Evolutionary conservation across 1,140 invertebrate species (phyloP).

Genomic region (Brachystomella parvula): DNA sequence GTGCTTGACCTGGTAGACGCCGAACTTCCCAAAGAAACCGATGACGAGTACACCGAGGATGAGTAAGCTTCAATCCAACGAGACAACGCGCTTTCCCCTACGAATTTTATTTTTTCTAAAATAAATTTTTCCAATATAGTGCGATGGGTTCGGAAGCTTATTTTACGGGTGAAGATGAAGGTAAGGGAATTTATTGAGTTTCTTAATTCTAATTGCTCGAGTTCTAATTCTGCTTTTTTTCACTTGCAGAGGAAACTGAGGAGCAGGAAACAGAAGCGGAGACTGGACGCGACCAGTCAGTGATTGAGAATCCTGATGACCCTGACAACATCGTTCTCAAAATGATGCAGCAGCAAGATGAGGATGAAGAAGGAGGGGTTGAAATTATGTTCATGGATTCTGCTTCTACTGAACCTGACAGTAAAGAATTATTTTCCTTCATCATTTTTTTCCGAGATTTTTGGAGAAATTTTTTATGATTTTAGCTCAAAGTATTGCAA

Average conservation of each 20-base stretch:
- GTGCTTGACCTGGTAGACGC: not conserved
- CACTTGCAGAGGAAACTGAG: conserved; percentile 13
- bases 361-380: conserved; percentile 27
- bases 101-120: no score
- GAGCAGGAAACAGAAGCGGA: conserved; percentile 10
- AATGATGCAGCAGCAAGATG: conserved; percentile 14
- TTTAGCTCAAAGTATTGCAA: conserved; percentile 19
- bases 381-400: conserved; percentile 18
- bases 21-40: not conserved
- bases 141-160: not conserved
- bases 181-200: not conserved
- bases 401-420: conserved; percentile 7
- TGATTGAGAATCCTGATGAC: conserved; percentile 4
- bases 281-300: not conserved
- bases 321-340: conserved; percentile 13
- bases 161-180: conserved; percentile 14
- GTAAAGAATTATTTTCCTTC: not conserved
- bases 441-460: not conserved
- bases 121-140: no score
- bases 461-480: not conserved
- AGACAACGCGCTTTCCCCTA: no score
- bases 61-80: no score
- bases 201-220: not conserved
- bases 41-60: conserved; percentile 14
- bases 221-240: not conserved